Conservation (phyloP, 2,113 vertebrate genomes). For the Acanthisitta chloris region DNA sequence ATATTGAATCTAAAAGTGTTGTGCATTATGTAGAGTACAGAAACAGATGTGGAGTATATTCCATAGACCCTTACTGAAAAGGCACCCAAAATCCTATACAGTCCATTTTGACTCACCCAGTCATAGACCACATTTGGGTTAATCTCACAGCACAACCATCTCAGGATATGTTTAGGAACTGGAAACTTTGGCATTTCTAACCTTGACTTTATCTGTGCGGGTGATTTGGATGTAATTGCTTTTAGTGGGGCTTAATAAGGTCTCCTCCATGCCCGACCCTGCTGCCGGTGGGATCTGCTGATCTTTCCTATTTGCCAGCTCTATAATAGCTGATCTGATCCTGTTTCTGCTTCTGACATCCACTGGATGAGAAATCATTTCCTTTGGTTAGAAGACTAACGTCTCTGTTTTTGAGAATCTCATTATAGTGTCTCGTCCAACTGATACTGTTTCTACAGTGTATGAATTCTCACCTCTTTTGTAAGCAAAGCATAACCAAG, state of each 20-base stretch:
- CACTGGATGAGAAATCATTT: not conserved
- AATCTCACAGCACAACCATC: not conserved
- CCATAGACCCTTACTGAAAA: not conserved
- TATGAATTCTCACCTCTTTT: not conserved
- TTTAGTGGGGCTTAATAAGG: not conserved
- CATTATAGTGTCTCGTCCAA: accelerated
- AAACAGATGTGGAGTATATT: not conserved
- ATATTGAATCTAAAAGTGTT: not conserved
- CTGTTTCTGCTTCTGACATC: conserved; percentile 37
- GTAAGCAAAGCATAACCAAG: not conserved
- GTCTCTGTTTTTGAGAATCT: not conserved
- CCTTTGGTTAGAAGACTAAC: not conserved
- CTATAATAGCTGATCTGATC: conserved; percentile 19
- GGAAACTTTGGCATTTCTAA: conserved; percentile 59
- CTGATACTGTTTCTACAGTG: not conserved
- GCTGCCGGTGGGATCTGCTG: not conserved
- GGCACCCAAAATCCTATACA: not conserved
- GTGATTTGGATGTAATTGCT: not conserved
- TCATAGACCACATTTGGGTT: not conserved
- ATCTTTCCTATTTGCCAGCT: conserved; percentile 41
- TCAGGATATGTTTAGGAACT: not conserved
- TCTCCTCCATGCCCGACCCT: not conserved
- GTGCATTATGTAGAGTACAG: not conserved
- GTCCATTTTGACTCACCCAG: not conserved
- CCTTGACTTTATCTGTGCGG: not conserved